Evolutionary conservation across 2,888 invertebrate species (phyloP), one percentile per base, ranked within the genome.

Genomic region (Mayetiola destructor): DNA sequence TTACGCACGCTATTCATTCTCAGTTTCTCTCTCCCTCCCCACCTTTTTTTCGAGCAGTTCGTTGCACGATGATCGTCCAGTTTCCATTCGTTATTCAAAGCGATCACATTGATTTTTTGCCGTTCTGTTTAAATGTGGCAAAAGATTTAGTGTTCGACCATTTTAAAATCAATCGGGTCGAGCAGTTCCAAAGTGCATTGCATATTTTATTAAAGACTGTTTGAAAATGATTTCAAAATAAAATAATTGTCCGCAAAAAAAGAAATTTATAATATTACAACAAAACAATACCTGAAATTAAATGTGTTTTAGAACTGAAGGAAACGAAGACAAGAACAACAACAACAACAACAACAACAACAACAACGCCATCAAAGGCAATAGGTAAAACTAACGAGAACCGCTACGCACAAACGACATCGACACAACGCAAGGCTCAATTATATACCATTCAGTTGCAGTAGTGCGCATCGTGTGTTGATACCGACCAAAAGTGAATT

Each of bases 21-120:
- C 39, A 39, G 39, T 39, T 42, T 48, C 48, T 48, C 48, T 27
- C 27, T 48, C 48, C 48, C 27, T 53, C 53, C 53, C 55, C 55
- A 29, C 29, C 55, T 55, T 36, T 55, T 36, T 55, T 36, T 21
- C 35, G 32, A 56, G 42, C 29, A 18, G 42, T 56, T 56, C 56
- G 42, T 56, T 56, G 42, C 39, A 56, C 56, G 39, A 32, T 16
- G 40, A 56, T 56, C 56, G 56, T 30, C 39, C 57, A 57, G 57
- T 57, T 53, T 35, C 52, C 29, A 57, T 52, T 57, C 37, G 57
- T 53, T 52, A 53, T 23, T 53, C 57, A 37, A 53, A 21, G 30
- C 57, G 53, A 57, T 57, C 57, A 48, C 57, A 57, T 57, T 39
- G 57, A 37, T 37, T 57, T 57, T 57, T 48, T n/a, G 48, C 27